Conservation (phyloP, 2,113 vertebrate species). For the Etia nguti region DNA sequence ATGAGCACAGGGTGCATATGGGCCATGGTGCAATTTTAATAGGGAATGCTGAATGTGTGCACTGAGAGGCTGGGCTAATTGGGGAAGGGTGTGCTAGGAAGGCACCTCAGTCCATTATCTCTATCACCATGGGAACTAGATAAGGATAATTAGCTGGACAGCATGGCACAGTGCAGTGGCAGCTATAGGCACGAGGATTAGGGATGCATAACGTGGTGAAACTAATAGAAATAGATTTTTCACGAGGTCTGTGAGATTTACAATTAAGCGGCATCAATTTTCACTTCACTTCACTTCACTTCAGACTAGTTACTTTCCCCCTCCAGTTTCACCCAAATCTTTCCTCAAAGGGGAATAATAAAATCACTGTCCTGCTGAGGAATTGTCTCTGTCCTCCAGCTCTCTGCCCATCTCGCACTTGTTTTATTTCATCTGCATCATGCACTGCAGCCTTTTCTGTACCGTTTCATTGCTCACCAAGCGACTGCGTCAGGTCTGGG, state of each 20-base stretch:
- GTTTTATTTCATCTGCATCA: not conserved
- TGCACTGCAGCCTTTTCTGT: not conserved
- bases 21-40: slow-evolving; percentile 24
- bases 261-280: slow-evolving; percentile 5
- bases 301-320: not conserved
- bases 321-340: not conserved
- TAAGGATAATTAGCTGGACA: slow-evolving; percentile 63
- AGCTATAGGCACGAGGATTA: slow-evolving; percentile 29
- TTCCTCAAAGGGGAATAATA: not conserved
- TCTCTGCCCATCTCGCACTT: not conserved
- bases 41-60: slow-evolving; percentile 13
- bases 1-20: not conserved
- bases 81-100: slow-evolving; percentile 34
- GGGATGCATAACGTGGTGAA: slow-evolving; percentile 28
- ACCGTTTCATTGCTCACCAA: not conserved
- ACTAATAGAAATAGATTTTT: slow-evolving; percentile 43
- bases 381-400: not conserved
- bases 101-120: slow-evolving; percentile 58
- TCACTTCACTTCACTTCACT: not conserved
- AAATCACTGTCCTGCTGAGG: not conserved
- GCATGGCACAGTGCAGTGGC: slow-evolving; percentile 15
- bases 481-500: not conserved
- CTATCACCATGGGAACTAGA: slow-evolving; percentile 50
- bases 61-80: slow-evolving; percentile 52
- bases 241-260: not conserved